Evolutionary conservation across 2,113 vertebrate species (phyloP).

Genomic region (Bos indicus): DNA sequence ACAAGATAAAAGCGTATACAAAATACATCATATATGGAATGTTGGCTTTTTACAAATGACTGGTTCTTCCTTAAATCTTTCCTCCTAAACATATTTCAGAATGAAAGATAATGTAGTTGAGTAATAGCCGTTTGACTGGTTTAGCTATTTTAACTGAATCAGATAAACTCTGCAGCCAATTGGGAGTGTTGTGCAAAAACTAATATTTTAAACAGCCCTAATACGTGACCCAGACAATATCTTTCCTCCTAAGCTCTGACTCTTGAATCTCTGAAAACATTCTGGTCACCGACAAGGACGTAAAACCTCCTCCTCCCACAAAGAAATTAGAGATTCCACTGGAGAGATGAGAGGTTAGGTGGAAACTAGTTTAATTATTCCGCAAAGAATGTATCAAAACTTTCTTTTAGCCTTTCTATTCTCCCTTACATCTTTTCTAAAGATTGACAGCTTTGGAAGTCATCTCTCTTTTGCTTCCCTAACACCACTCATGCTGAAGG

Average conservation of each 20-base stretch:
- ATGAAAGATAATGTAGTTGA: background rate
- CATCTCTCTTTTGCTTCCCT: background rate
- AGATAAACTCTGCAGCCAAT: background rate
- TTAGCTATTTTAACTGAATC: background rate
- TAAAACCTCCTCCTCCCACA: background rate
- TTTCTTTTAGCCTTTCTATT: background rate
- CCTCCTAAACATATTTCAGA: background rate
- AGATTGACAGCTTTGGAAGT: background rate
- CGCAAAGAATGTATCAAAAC: background rate
- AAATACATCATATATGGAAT: background rate
- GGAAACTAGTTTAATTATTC: background rate
- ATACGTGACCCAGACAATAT: background rate
- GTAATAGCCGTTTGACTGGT: background rate
- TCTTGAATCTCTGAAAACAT: background rate
- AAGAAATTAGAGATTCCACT: background rate
- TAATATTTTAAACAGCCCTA: background rate
- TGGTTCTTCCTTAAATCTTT: background rate
- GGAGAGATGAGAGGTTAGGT: background rate
- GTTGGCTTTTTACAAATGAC: background rate
- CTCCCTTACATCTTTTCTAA: background rate
- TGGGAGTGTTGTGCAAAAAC: background rate
- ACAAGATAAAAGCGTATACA: background rate
- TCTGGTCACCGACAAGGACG: background rate
- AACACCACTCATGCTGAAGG: background rate
- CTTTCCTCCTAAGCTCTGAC: background rate